Conservation (phyloP, 2,888 invertebrate genomes). For the Lochmaea capreae region DNA sequence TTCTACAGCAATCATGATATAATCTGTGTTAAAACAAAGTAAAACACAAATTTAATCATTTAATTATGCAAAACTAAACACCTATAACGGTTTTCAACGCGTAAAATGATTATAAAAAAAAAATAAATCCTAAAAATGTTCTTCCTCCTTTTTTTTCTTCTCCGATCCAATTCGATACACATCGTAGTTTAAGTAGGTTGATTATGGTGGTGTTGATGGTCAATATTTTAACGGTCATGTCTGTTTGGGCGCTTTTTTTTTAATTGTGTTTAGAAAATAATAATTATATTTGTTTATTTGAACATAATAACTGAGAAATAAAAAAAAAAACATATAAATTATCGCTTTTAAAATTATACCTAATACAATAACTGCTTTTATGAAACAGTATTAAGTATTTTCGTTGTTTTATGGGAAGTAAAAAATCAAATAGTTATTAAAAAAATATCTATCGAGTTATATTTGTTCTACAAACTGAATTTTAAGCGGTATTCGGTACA, state of each 20-base stretch:
- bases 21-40: not conserved
- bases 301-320: too few relatives aligned
- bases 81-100: not conserved
- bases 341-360: too few relatives aligned
- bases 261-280: too few relatives aligned
- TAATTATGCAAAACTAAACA: not conserved
- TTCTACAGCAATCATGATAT: too few relatives aligned
- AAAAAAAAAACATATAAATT: too few relatives aligned
- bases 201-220: not conserved
- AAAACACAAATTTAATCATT: too few relatives aligned
- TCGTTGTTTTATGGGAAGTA: too few relatives aligned
- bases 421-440: too few relatives aligned
- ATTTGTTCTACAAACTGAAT: not conserved
- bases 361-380: too few relatives aligned
- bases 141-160: not conserved
- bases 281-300: too few relatives aligned
- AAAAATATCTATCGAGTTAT: too few relatives aligned
- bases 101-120: not conserved
- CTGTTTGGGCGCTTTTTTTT: not conserved
- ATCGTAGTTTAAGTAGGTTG: not conserved
- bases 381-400: too few relatives aligned
- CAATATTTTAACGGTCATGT: not conserved
- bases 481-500: not conserved
- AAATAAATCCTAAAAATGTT: not conserved
- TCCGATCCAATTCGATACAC: conserved; percentile 4